phyloP scores from a whole-genome alignment of 2,797 vertebrate genomes.

The Limnodromus scolopaceus region DNA sequence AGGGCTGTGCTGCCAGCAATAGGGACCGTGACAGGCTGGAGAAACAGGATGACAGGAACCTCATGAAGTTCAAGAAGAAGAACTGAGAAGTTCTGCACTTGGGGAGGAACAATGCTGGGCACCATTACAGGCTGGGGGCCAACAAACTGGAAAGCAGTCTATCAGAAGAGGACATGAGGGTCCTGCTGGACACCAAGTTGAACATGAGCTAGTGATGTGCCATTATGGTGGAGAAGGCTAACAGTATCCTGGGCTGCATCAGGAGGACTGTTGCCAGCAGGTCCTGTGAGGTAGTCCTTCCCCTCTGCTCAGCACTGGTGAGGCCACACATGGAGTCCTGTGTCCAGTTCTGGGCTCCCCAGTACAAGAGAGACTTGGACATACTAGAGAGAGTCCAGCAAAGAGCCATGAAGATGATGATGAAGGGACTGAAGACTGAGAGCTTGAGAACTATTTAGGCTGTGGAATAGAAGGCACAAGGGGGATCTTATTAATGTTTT shows the following conservation, averaged over 20 bases:
- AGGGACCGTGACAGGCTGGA: not conserved
- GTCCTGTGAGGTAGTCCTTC: not conserved
- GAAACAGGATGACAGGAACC: not conserved
- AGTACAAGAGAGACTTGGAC: not conserved
- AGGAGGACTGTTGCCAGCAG: not conserved
- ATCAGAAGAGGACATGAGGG: not conserved
- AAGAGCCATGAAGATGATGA: not conserved
- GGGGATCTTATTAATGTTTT: not conserved
- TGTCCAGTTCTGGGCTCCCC: not conserved
- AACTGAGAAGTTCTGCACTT: not conserved
- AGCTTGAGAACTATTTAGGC: not conserved
- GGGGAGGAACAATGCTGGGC: not conserved
- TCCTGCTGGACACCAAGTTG: not conserved
- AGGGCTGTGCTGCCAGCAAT: not conserved
- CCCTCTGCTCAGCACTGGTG: not conserved
- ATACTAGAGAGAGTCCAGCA: not conserved
- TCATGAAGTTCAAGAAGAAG: not conserved
- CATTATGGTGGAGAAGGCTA: too few species aligned
- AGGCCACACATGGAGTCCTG: not conserved
- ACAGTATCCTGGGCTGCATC: not conserved
- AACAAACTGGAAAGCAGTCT: not conserved
- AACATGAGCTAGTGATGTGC: not conserved
- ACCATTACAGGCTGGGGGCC: accelerated
- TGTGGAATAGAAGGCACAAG: not conserved
- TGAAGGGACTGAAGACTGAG: not conserved